Conservation (phyloP, 2,113 vertebrate species). For the Trematocara stigmaticum region DNA sequence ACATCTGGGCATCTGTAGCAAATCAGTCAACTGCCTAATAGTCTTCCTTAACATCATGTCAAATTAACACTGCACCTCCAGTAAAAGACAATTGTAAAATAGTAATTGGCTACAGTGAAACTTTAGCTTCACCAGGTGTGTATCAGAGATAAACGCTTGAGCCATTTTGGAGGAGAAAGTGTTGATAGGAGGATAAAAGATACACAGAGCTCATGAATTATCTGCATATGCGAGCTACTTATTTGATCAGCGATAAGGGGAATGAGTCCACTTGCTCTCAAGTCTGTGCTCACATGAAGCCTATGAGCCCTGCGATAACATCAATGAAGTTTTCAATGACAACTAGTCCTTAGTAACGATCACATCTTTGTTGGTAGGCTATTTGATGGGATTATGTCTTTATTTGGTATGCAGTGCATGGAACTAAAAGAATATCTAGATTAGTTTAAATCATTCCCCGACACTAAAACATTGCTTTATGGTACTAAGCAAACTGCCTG, state of each 20-base stretch:
- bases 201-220: constrained; percentile 66
- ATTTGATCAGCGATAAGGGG: constrained; percentile 69
- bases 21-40: not conserved
- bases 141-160: constrained; percentile 59
- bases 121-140: constrained; percentile 43
- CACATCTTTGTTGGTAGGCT: constrained; percentile 27
- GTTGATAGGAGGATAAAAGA: constrained; percentile 62
- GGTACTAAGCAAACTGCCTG: not conserved
- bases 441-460: not conserved
- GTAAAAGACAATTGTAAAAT: not conserved
- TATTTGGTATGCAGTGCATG: constrained; percentile 39
- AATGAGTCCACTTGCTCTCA: constrained; percentile 60
- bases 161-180: constrained; percentile 59
- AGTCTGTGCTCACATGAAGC: constrained; percentile 34
- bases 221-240: constrained; percentile 65
- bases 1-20: not conserved
- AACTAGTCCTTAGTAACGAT: constrained; percentile 44
- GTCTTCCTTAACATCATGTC: not conserved
- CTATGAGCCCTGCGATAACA: constrained; percentile 50
- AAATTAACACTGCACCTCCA: not conserved
- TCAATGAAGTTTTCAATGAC: constrained; percentile 63
- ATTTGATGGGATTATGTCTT: constrained; percentile 44
- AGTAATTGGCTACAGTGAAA: constrained; percentile 24
- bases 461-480: not conserved
- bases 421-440: constrained; percentile 41